A percentile compares a stretch with the other conserved stretches of the same genome.
Conservation (phyloP, 2,888 invertebrate species). For the Parnassius glacialis region DNA sequence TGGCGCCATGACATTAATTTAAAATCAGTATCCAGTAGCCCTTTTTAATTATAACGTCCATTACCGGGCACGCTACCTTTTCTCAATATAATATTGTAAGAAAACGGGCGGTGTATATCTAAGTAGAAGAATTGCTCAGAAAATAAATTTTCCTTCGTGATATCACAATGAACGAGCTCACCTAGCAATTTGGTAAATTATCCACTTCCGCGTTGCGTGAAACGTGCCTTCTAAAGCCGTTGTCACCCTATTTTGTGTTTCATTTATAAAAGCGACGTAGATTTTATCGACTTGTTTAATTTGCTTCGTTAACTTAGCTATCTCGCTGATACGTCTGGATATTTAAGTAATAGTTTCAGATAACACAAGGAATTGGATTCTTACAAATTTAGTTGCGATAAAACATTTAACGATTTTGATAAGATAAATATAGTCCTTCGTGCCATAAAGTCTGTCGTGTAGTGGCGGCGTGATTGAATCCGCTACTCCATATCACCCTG, state of each 20-base stretch:
- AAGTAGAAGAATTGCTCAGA: background rate
- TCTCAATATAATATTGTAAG: background rate
- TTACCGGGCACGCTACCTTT: background rate
- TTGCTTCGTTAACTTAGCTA: slow-evolving; percentile 29
- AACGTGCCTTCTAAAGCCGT: slow-evolving; percentile 29
- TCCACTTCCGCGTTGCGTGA: slow-evolving; percentile 37
- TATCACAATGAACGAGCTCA: slow-evolving; percentile 23
- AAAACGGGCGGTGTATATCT: slow-evolving; percentile 9
- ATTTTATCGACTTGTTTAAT: slow-evolving; percentile 31
- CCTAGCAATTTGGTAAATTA: slow-evolving; percentile 46
- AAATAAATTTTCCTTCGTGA: slow-evolving; percentile 1
- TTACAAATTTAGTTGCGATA: background rate
- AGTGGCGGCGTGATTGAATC: no score
- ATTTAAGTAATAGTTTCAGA: slow-evolving; percentile 23
- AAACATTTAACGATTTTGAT: no score
- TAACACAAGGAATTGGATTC: background rate
- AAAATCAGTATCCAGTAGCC: no score
- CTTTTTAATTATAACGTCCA: background rate
- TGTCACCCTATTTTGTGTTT: slow-evolving; percentile 33
- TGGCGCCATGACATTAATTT: no score
- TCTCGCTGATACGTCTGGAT: slow-evolving; percentile 20
- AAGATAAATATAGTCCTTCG: no score
- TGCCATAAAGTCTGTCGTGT: no score
- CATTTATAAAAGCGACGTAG: slow-evolving; percentile 31
- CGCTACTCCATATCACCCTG: no score